Percentiles rank a stretch among this genome's conserved stretches.
These are phyloP conservation scores for Oligia latruncula DNA, from an alignment of 2,888 invertebrate genomes.

Conservation along the genomic window DNA sequence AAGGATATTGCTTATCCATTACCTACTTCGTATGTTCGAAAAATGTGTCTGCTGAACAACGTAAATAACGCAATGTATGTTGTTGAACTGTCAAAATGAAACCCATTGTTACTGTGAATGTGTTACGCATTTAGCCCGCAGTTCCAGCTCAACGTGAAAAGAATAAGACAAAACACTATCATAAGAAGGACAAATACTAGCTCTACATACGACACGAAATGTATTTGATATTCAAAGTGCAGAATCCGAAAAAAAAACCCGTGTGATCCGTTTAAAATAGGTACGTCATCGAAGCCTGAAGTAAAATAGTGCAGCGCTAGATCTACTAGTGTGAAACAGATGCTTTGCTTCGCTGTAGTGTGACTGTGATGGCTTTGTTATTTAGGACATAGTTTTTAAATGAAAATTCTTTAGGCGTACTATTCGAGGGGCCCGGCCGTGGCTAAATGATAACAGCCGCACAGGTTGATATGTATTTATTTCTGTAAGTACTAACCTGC, in stretches of 20 bases:
- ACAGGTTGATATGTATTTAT: too few relatives aligned
- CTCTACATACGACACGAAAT: constrained; percentile 1
- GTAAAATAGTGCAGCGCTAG: constrained; percentile 55
- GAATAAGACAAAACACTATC: neutral
- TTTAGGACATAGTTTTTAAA: constrained; percentile 1
- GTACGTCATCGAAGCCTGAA: constrained; percentile 49
- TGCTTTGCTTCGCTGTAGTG: constrained; percentile 49
- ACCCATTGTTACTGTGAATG: too few relatives aligned
- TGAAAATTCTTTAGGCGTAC: too few relatives aligned
- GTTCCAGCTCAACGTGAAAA: neutral
- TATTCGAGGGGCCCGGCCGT: too few relatives aligned
- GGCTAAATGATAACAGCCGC: too few relatives aligned
- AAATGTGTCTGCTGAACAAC: too few relatives aligned
- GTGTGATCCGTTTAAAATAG: constrained; percentile 58
- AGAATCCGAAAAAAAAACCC: constrained; percentile 39
- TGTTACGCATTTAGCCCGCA: too few relatives aligned
- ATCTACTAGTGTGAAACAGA: constrained; percentile 55
- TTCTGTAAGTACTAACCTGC: too few relatives aligned
- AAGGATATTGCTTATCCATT: too few relatives aligned
- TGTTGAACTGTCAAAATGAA: too few relatives aligned
- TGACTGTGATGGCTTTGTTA: neutral
- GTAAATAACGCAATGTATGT: too few relatives aligned
- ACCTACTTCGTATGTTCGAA: too few relatives aligned
- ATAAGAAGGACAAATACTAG: constrained; percentile 8
- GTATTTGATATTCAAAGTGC: constrained; percentile 39